These are phyloP conservation scores for Felis catus DNA, from an alignment of 2,113 vertebrate species.

Conservation along the genomic window DNA sequence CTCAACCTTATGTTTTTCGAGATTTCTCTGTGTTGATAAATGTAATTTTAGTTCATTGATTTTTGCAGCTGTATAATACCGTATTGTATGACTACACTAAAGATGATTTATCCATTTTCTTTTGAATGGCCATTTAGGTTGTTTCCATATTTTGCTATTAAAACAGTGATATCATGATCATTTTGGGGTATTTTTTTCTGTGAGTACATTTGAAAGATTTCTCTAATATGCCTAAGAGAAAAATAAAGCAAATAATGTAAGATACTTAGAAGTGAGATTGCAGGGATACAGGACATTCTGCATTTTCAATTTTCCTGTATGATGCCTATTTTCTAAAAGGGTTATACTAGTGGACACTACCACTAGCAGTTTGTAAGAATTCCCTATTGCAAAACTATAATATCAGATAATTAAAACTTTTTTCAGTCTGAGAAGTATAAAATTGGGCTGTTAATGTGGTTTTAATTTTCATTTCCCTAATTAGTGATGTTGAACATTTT, in stretches of 20 bases:
- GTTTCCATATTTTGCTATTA: constrained; percentile 10
- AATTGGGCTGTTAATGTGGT: background rate
- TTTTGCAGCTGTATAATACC: background rate
- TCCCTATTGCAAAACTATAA: background rate
- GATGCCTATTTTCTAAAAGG: background rate
- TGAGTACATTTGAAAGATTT: background rate
- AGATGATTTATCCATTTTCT: constrained; percentile 19
- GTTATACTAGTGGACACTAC: background rate
- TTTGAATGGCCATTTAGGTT: background rate
- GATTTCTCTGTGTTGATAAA: constrained; percentile 2
- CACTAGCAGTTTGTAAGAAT: background rate
- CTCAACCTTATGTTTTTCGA: background rate
- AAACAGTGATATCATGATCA: background rate
- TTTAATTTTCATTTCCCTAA: constrained; percentile 28
- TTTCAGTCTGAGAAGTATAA: background rate
- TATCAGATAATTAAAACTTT: background rate
- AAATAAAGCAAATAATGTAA: background rate
- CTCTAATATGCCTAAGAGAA: background rate
- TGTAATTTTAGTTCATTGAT: constrained; percentile 36
- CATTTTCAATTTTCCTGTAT: background rate
- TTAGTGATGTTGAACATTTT: background rate
- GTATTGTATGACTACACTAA: background rate
- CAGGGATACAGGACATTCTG: background rate
- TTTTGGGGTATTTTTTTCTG: background rate
- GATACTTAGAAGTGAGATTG: background rate